Conservation (phyloP, 2,888 invertebrate genomes). For the Pristionchus exspectatus region DNA sequence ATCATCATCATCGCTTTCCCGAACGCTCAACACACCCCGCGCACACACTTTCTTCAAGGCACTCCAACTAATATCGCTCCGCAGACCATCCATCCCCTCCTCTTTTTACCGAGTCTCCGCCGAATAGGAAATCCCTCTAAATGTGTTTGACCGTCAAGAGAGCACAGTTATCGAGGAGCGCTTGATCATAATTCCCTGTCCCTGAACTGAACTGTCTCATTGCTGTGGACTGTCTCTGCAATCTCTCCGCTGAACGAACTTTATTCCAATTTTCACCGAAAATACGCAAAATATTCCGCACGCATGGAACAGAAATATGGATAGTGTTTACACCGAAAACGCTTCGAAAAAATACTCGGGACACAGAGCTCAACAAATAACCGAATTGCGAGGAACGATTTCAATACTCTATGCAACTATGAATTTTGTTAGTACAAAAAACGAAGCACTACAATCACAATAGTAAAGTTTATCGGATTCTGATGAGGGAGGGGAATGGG, state of each 20-base stretch:
- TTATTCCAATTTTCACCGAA: conserved; percentile 41
- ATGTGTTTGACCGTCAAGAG: too few species aligned
- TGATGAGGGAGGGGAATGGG: conserved; percentile 14
- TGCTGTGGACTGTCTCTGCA: neutral
- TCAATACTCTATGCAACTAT: conserved; percentile 22
- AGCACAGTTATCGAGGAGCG: neutral
- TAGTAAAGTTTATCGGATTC: conserved; percentile 40
- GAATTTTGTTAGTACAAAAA: neutral
- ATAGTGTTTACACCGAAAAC: conserved; percentile 10
- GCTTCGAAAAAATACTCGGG: neutral
- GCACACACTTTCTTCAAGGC: conserved; percentile 7
- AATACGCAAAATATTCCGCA: neutral
- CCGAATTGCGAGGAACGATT: conserved; percentile 25
- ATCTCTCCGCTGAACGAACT: conserved; percentile 23
- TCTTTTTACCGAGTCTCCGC: conserved; percentile 8
- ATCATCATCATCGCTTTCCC: neutral
- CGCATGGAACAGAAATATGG: neutral
- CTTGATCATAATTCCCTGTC: neutral
- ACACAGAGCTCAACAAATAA: conserved; percentile 38
- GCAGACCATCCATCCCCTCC: neutral
- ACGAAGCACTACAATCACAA: conserved; percentile 2
- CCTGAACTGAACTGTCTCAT: neutral
- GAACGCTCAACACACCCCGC: neutral
- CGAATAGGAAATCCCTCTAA: neutral
- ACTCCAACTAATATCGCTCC: neutral